phyloP scores from a whole-genome alignment of 2,113 vertebrate species.

The Cromileptes altivelis region DNA sequence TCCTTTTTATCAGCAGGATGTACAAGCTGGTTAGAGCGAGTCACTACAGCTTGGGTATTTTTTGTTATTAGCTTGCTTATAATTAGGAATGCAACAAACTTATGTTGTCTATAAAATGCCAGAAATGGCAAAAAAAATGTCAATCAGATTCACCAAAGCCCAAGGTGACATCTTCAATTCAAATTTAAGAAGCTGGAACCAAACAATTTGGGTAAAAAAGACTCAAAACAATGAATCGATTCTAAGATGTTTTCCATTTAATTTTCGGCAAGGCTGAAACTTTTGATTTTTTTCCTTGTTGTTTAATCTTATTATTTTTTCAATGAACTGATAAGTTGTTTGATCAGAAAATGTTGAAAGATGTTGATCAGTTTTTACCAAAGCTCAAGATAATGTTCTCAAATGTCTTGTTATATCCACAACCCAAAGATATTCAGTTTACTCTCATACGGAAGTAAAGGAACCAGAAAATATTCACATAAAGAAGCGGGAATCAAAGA shows the following conservation, averaged over 20 bases:
- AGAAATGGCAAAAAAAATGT: not conserved
- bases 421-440: too few species aligned
- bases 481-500: too few species aligned
- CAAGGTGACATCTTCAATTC: not conserved
- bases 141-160: not conserved
- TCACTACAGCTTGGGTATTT: not conserved
- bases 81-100: not conserved
- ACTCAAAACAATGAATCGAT: not conserved
- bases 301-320: too few species aligned
- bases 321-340: too few species aligned
- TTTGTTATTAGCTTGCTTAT: not conserved
- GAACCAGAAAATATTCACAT: too few species aligned
- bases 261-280: too few species aligned
- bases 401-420: not conserved
- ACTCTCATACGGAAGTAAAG: too few species aligned
- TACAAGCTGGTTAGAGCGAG: not conserved
- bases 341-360: too few species aligned
- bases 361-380: too few species aligned
- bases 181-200: not conserved
- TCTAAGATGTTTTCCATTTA: too few species aligned
- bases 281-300: too few species aligned
- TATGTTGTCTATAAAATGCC: not conserved
- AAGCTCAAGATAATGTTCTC: too few species aligned
- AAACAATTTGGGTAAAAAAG: not conserved
- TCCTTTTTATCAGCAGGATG: not conserved